phyloP scores from a whole-genome alignment of 37 sponge, comb jelly and placozoan species.

The Crambe crambe region DNA sequence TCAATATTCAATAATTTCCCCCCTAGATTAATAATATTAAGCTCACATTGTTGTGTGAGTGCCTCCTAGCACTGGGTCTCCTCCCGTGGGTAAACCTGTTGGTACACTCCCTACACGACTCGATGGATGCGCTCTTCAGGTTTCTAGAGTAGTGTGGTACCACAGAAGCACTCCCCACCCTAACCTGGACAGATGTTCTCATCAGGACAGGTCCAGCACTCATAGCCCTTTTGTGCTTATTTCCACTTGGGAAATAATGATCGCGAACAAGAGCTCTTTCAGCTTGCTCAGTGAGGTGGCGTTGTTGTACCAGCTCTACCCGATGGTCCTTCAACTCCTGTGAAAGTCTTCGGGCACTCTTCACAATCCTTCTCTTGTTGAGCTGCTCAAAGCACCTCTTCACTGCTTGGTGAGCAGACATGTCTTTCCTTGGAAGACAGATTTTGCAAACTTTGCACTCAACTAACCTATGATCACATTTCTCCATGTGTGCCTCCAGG shows the following conservation, averaged over 20 bases:
- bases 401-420: conserved; percentile 68
- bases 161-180: conserved; percentile 67
- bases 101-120: conserved; percentile 52
- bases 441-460: conserved; percentile 54
- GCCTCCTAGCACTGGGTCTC: conserved; percentile 59
- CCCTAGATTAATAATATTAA: not conserved
- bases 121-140: conserved; percentile 46
- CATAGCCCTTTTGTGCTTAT: conserved; percentile 18
- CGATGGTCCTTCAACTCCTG: conserved; percentile 47
- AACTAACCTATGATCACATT: conserved; percentile 52
- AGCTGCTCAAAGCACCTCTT: conserved; percentile 64
- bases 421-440: conserved; percentile 31
- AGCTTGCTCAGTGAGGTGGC: conserved; percentile 68
- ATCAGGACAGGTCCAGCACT: conserved; percentile 68
- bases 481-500: conserved; percentile 39
- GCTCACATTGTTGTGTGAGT: conserved; percentile 37
- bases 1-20: not conserved
- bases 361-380: conserved; percentile 56
- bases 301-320: conserved; percentile 35
- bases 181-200: conserved; percentile 32
- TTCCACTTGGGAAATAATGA: conserved; percentile 18
- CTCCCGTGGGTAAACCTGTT: conserved; percentile 50
- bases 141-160: conserved; percentile 64
- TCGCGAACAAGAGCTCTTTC: conserved; percentile 58
- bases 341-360: conserved; percentile 46